Base-by-base conservation (phyloP, 2,797 vertebrate species). In the Eulemur coronatus region DNA sequence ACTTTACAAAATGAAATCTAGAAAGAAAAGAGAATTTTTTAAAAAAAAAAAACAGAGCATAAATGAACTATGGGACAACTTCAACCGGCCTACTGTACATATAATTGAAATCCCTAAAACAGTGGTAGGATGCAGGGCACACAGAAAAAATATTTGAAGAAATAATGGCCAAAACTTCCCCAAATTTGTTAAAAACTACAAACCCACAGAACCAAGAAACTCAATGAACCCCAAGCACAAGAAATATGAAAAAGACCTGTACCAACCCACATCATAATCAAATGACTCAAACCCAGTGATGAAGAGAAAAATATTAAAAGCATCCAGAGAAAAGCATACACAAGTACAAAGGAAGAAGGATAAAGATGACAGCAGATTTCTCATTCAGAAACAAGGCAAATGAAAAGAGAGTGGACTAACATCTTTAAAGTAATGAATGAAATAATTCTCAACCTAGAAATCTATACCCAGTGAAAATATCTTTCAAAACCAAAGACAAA, bases 341-440 rank as follows among this genome's bases (percentile, higher is more conserved):
- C 17, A 72, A 70, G 78, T 55, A 81, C 43, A 84, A 88, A 94
- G n/a, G 38, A 84, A 84, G 28, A 59, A 75, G n/a, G 52, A 55
- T 22, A 59, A 70, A 22, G 5, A 89, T 46, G 18, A 78, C 4
- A 87, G 41, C 30, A 96, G 12, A 65, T 92, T 55, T 67, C 72
- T 79, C n/a, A 80, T 85, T 57, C 48, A 67, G 41, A 95, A 92
- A 92, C 17, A 92, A 88, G n/a, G 61, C 78, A 92, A 59, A 81
- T 61, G 33, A 82, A 86, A 87, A 91, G 28, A 33, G 4, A 69
- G 11, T 38, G 17, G 30, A 48, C 33, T 46, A 81, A 59, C 50
- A 89, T 41, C 18, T 91, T 69, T 70, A 76, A 69, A 78, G 41
- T 61, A 84, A 12, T 57, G 55, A 61, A 86, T n/a, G 52, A 57